Evolutionary conservation across 1,140 invertebrate genomes (phyloP), one percentile per base, ranked within the genome.

Genomic region (Solenopsis invicta): DNA sequence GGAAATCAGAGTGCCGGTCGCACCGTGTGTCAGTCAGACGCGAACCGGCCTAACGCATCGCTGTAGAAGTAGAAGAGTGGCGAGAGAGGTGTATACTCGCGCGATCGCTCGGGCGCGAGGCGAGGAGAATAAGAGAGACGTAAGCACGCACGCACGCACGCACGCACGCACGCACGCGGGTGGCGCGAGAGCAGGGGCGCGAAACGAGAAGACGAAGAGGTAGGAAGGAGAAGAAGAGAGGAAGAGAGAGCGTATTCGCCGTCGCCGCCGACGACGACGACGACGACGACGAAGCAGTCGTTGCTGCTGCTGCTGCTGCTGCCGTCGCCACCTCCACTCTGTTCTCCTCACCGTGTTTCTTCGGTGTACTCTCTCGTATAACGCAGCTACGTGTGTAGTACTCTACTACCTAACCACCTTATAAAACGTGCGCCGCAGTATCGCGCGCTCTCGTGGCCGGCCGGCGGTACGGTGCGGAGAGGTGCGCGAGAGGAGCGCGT

Each of bases 291-390:
- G 45, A 78, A 61, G 37, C 72, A 45, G 67, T 24, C 59, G 81
- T 74, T 56, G 66, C 5, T 13, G 29, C 5, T 13, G 62, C 34
- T 71, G 29, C 29, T 29, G 29, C 29, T 29, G 29, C 29, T 2
- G n/a, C n/a, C n/a, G n/a, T 29, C 29, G 29, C 29, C 54, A 21
- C 41, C 41, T 0, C 3, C 41, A 52, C 61, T 75, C 12, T 37
- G 10, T n/a, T 80, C 69, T 21, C 29, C 48, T n/a, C n/a, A n/a
- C n/a, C 48, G 66, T 77, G 45, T 86, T 67, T 76, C 71, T 61
- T 88, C 75, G 80, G 89, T 74, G 72, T 87, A 81, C 80, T 91
- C 87, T 90, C 88, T 45, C 41, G 80, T 86, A 81, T 45, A 66
- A 59, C 80, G 54, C 45, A 34, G 85, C 62, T 18, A 16, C 12